Evolutionary conservation across 2,797 vertebrate species (phyloP), one percentile per base, ranked within the genome.

Genomic region (Spheniscus humboldti): DNA sequence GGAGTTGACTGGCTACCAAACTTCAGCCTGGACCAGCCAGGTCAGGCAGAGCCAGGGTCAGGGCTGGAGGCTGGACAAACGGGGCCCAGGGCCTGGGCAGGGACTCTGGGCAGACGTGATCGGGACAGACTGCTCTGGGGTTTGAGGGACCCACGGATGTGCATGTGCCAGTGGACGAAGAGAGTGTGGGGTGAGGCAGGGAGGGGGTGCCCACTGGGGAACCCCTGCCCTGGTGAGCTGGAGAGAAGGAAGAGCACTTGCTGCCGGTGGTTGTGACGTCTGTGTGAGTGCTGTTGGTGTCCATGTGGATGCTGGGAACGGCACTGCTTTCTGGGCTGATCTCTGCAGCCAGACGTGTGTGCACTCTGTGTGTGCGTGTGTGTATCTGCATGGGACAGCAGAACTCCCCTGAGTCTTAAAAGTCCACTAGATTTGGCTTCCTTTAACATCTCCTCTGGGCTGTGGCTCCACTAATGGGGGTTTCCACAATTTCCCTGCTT

Each of bases 341-440:
- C 45, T 55, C 53, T 89, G 41, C 62, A 79, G 75, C 16, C 63
- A 82, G 17, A n/a, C 0, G 0, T 35, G 50, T 50, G 10, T 37
- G 30, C 16, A 22, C 16, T 19, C 22, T 59, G 12, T 18, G 4
- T 6, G 3, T 39, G 10, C 22, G 2, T 37, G 28, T 20, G 15
- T 19, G 10, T 19, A 7, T 16, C 50, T 53, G 33, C 48, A 30
- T 0, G 0, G n/a, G 8, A 77, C 12, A 31, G 33, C 18, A 53
- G 31, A 73, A 64, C 14, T 62, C 19, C n/a, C 7, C 19, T 12
- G 13, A 47, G 15, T 71, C 23, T 82, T 63, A 24, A 59, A 59
- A 53, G 48, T 35, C 66, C 37, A 33, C 52, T 28, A 55, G 7
- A 53, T 33, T 27, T 72, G 35, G 15, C 9, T 86, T 78, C 19